Conservation (phyloP, 2,888 invertebrate species). For the Andricus curvator region DNA sequence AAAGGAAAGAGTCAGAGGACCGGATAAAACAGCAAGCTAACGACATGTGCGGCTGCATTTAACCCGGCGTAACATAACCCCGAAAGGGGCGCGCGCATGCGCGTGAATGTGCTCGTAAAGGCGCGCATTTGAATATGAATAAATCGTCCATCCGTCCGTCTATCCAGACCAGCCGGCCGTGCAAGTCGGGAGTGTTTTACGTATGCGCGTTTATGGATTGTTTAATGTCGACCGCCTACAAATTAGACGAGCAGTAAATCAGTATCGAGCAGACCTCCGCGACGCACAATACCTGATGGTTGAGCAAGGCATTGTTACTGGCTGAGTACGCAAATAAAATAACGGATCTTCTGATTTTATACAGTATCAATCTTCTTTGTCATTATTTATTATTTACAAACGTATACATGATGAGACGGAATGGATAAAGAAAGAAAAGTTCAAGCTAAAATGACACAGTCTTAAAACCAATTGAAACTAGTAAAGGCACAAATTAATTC, state of each 20-base stretch:
- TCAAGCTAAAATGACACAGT: neutral
- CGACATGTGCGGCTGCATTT: slow-evolving; percentile 63
- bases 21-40: slow-evolving; percentile 60
- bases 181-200: slow-evolving; percentile 72
- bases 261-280: slow-evolving; percentile 75
- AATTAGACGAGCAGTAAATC: slow-evolving; percentile 78
- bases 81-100: slow-evolving; percentile 58
- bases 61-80: slow-evolving; percentile 59
- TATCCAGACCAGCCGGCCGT: slow-evolving; percentile 49
- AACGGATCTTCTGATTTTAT: neutral
- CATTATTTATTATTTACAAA: neutral
- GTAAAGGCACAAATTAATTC: no score
- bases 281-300: slow-evolving; percentile 65
- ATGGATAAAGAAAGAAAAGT: neutral
- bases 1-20: slow-evolving; percentile 53
- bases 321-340: slow-evolving; percentile 1
- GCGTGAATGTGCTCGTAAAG: slow-evolving; percentile 68
- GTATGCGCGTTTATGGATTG: slow-evolving; percentile 77
- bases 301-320: slow-evolving; percentile 14
- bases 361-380: neutral
- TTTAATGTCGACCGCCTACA: slow-evolving; percentile 78
- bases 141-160: slow-evolving; percentile 66
- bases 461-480: neutral
- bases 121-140: slow-evolving; percentile 76
- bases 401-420: neutral